Conservation (phyloP, 2,113 vertebrate species). For the Onychorhynchus coronatus region DNA sequence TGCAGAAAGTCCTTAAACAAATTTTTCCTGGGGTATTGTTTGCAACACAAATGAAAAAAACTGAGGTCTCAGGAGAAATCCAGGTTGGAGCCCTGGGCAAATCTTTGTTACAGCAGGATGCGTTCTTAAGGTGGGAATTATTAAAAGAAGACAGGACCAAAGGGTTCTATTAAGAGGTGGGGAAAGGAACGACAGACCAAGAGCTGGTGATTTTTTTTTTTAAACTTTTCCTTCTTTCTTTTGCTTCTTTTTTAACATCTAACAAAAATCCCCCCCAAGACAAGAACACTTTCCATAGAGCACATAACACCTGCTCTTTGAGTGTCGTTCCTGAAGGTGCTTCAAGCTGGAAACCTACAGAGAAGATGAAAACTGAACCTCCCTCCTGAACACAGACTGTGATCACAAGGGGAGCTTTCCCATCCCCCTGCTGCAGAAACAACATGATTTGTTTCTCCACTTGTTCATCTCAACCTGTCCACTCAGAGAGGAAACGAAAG, state of each 20-base stretch:
- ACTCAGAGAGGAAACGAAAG: background rate
- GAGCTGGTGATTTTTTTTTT: too few species aligned
- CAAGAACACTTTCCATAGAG: background rate
- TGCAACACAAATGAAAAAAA: too few species aligned
- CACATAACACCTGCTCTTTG: background rate
- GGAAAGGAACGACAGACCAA: too few species aligned
- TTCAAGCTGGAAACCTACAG: background rate
- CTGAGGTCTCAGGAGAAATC: too few species aligned
- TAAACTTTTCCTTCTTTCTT: background rate
- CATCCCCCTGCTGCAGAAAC: background rate
- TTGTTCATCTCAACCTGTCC: background rate
- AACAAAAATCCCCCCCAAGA: background rate
- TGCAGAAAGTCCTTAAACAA: too few species aligned
- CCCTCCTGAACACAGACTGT: background rate
- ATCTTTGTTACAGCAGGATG: too few species aligned
- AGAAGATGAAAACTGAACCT: background rate
- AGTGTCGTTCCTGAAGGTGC: background rate
- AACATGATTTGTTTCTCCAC: background rate
- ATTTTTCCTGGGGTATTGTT: too few species aligned
- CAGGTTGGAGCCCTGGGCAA: too few species aligned
- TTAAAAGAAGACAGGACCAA: too few species aligned
- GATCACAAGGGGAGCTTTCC: background rate
- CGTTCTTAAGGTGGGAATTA: too few species aligned
- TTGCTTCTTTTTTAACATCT: background rate
- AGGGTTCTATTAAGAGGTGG: too few species aligned